phyloP scores from a whole-genome alignment of 1,140 invertebrate genomes.

The Drosophila trapezifrons region DNA sequence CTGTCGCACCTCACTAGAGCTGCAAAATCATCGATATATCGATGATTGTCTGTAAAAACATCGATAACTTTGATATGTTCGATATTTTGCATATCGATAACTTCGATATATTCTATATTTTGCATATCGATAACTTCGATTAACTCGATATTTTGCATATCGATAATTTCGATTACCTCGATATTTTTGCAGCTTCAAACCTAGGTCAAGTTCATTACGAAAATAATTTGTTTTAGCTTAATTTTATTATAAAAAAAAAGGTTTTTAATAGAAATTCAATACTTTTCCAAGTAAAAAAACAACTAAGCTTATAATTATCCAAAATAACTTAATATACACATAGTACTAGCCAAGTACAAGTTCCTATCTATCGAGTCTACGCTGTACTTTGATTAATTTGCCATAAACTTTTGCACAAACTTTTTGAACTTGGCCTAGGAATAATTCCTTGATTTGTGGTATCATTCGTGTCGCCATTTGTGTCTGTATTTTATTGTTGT shows the following conservation, averaged over 20 bases:
- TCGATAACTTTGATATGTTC: neutral
- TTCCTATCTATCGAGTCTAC: neutral
- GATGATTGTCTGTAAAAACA: too few species aligned
- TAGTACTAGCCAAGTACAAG: too few species aligned
- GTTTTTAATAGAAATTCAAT: too few species aligned
- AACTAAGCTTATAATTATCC: too few species aligned
- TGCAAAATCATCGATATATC: neutral
- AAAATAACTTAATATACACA: too few species aligned
- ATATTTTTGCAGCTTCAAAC: constrained; percentile 6
- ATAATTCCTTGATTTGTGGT: constrained; percentile 46
- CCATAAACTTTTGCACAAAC: constrained; percentile 16
- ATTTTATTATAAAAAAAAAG: neutral
- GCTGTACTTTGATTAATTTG: constrained; percentile 21
- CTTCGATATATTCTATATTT: too few species aligned
- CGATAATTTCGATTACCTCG: neutral
- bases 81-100: neutral
- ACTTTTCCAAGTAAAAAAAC: too few species aligned
- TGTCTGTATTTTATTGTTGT: constrained; percentile 53
- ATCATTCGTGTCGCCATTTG: constrained; percentile 45
- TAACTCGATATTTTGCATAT: too few species aligned
- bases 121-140: too few species aligned
- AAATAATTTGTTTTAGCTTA: too few species aligned
- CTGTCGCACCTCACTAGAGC: constrained; percentile 17
- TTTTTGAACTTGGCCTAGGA: constrained; percentile 43
- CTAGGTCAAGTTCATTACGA: constrained; percentile 47